These are phyloP conservation scores for Chiroxiphia lanceolata DNA, from an alignment of 2,797 vertebrate genomes.

Conservation along the genomic window DNA sequence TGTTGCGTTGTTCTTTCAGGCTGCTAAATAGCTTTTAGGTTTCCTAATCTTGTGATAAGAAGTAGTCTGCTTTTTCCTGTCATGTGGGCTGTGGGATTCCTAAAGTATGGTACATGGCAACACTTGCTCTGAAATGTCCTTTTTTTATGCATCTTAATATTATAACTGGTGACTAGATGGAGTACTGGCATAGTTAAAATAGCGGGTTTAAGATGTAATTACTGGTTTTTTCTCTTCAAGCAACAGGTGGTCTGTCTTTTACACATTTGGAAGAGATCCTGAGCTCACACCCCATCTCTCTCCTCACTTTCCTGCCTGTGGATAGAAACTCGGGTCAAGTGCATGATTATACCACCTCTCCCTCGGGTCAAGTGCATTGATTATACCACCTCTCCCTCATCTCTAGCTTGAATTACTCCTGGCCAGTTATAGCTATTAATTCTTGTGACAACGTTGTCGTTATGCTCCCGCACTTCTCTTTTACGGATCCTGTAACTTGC, in stretches of 20 bases:
- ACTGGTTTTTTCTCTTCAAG: background rate
- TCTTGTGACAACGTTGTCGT: background rate
- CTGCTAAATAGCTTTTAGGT: background rate
- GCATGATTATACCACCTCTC: too few relatives aligned
- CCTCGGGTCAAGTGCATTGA: background rate
- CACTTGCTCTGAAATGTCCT: background rate
- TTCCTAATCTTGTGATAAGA: background rate
- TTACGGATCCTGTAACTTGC: background rate
- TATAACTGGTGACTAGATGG: background rate
- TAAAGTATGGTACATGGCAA: background rate
- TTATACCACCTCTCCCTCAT: background rate
- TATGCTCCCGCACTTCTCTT: background rate
- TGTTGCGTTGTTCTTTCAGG: background rate
- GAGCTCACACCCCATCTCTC: background rate
- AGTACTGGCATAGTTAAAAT: background rate
- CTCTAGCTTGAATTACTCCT: background rate
- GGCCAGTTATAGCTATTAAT: background rate
- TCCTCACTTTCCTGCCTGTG: background rate
- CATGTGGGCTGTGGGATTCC: background rate
- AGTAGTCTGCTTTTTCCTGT: background rate
- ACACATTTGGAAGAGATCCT: background rate
- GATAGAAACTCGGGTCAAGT: background rate
- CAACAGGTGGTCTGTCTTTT: background rate
- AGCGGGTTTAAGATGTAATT: background rate
- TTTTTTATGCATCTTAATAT: background rate